Percentiles rank a stretch among this genome's conserved stretches.
Evolutionary conservation across 2,797 vertebrate genomes (phyloP).

Genomic region (Phataginus tetradactyla): DNA sequence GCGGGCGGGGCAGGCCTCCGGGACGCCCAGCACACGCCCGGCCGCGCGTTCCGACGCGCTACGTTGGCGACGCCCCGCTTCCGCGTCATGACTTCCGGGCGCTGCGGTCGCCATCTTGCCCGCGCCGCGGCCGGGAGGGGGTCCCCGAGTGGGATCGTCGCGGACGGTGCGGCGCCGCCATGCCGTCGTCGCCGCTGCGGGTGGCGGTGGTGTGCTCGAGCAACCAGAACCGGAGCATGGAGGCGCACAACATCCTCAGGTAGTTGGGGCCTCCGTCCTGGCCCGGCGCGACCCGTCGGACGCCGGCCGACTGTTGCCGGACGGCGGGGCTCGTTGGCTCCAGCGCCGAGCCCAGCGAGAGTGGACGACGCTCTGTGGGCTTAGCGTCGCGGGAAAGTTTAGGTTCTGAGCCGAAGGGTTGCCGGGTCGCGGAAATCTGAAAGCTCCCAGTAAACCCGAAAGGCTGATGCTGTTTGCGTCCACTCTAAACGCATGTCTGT

Average conservation of each 20-base stretch:
- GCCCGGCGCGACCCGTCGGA: background rate
- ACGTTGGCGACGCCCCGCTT: background rate
- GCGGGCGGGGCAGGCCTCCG: background rate
- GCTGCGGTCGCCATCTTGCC: constrained; percentile 83
- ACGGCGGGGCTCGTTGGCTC: fast-evolving
- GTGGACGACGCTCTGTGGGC: too few species aligned
- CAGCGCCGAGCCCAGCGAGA: background rate
- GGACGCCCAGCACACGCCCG: background rate
- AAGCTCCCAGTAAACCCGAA: fast-evolving
- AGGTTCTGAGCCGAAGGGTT: background rate
- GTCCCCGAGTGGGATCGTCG: background rate
- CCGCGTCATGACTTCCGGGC: constrained; percentile 64
- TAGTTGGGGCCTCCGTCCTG: constrained; percentile 83
- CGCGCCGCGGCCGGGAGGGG: constrained; percentile 42
- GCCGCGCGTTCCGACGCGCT: background rate
- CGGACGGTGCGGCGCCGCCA: constrained; percentile 53
- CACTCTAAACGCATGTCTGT: fast-evolving
- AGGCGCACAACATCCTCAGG: constrained; percentile 99
- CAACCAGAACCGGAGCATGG: constrained; percentile 99
- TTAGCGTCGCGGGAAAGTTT: background rate
- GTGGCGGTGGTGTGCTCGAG: constrained; percentile 99
- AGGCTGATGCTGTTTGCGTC: background rate
- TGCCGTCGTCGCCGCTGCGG: constrained; percentile 97
- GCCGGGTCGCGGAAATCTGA: background rate
- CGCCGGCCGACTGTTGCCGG: background rate